Base-by-base conservation (phyloP, 2,888 invertebrate species). In the Notodonta ziczac region DNA sequence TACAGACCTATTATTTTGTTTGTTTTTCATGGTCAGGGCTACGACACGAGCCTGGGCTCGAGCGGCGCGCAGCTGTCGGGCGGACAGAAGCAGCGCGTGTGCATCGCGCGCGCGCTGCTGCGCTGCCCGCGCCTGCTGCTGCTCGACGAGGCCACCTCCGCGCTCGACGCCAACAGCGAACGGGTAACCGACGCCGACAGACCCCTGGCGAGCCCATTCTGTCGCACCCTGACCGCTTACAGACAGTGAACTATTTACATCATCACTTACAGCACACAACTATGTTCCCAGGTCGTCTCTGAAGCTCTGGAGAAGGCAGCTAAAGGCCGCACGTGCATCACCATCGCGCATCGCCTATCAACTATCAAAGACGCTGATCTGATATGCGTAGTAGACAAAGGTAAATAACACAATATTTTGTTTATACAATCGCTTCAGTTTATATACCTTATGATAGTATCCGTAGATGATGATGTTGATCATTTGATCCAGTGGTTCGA, bases 341-440 rank as follows among this genome's bases (percentile, higher is more conserved):
- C 97, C 1, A 97, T 98, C 73, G 98, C 98, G 8, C 98, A 98
- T 90, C 95, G 98, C 16, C 94, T 98, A 60, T 96, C 97, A 12
- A 98, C 98, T 0, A 95, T 98, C 68, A 96, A 96, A 78, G 96
- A 97, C 81, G 97, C 97, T 0, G 96, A 98, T 85, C 91, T 97
- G 72, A 98, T 98, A 67, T 97, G 97, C 76, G 98, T 98, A 5
- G 88, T 98, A 39, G 96, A 97, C 69, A 95, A 96, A 79, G 98
- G 98, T 76, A 88, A 59, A 4, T 5, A 46, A n/a, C 46, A 46
- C 13, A 13, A 4, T 5, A 46, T 46, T 46, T 46, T 13, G 5
- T n/a, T 46, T n/a, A 46, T 46, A n/a, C 46, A 46, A n/a, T 46
- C 46, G 46, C 46, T 5, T 42, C 5, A 42, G 42, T 10, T 0